phyloP scores from a whole-genome alignment of 2,888 invertebrate species.

The Stenichneumon culpator region DNA sequence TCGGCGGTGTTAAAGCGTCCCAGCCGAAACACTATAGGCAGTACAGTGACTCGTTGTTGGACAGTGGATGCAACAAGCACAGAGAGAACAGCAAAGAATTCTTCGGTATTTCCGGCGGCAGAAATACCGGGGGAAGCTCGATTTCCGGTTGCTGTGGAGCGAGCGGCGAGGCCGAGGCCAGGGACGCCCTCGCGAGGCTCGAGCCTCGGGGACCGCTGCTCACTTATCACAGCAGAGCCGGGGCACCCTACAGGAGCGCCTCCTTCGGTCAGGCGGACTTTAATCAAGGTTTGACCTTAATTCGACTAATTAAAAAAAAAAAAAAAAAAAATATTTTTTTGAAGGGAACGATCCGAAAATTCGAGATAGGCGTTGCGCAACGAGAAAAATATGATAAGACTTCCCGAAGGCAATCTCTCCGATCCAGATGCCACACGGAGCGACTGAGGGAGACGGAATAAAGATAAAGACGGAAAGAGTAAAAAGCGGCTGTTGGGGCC shows the following conservation, averaged over 20 bases:
- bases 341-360: background rate
- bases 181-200: conserved; percentile 80
- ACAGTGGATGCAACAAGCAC: conserved; percentile 73
- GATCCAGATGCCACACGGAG: conserved; percentile 19
- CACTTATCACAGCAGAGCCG: conserved; percentile 76
- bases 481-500: conserved; percentile 45
- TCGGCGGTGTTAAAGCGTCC: conserved; percentile 29
- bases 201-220: conserved; percentile 80
- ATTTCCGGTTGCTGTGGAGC: conserved; percentile 58
- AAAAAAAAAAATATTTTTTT: no score
- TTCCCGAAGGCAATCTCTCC: conserved; percentile 16
- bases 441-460: conserved; percentile 20
- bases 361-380: background rate
- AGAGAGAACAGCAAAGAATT: conserved; percentile 59
- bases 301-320: no score
- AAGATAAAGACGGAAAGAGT: conserved; percentile 34
- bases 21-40: conserved; percentile 77
- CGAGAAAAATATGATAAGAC: conserved; percentile 7
- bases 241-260: conserved; percentile 91
- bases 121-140: conserved; percentile 58
- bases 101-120: conserved; percentile 70
- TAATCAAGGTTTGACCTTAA: conserved; percentile 80
- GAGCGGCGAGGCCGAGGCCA: conserved; percentile 78
- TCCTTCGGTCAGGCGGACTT: conserved; percentile 96
- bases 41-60: conserved; percentile 81